Evolutionary conservation across 2,113 vertebrate genomes (phyloP).

Genomic region (Sinocyclocheilus anophthalmus): DNA sequence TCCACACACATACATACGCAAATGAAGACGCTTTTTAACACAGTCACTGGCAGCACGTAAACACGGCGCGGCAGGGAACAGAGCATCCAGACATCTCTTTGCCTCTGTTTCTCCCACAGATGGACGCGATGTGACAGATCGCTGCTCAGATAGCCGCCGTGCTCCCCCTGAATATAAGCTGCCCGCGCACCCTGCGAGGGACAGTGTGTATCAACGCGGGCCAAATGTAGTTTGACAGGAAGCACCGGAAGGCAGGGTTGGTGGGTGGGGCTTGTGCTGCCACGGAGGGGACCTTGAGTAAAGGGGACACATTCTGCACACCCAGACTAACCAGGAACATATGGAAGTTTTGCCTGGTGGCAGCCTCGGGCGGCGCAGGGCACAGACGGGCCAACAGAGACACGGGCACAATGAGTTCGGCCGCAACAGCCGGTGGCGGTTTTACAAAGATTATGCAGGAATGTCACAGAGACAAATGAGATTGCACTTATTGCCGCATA

Average conservation of each 20-base stretch:
- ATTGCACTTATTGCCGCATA: not conserved
- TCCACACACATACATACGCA: conserved; percentile 35
- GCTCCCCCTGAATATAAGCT: conserved; percentile 58
- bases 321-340: conserved; percentile 85
- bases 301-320: conserved; percentile 83
- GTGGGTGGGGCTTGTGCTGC: conserved; percentile 65
- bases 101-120: conserved; percentile 65
- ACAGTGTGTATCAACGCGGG: conserved; percentile 79
- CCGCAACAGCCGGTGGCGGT: conserved; percentile 47
- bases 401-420: conserved; percentile 64
- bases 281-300: conserved; percentile 83
- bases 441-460: conserved; percentile 35
- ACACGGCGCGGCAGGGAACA: conserved; percentile 16
- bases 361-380: conserved; percentile 61
- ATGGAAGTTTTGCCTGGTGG: conserved; percentile 78
- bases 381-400: conserved; percentile 60
- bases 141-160: conserved; percentile 82
- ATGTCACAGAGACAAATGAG: conserved; percentile 14
- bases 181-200: conserved; percentile 86
- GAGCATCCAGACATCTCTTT: conserved; percentile 64
- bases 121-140: conserved; percentile 83
- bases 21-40: conserved; percentile 7
- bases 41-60: not conserved
- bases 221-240: conserved; percentile 83
- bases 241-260: conserved; percentile 37